Evolutionary conservation across 1,140 invertebrate genomes (phyloP), one percentile per base, ranked within the genome.

Genomic region (Apolygus lucorum): DNA sequence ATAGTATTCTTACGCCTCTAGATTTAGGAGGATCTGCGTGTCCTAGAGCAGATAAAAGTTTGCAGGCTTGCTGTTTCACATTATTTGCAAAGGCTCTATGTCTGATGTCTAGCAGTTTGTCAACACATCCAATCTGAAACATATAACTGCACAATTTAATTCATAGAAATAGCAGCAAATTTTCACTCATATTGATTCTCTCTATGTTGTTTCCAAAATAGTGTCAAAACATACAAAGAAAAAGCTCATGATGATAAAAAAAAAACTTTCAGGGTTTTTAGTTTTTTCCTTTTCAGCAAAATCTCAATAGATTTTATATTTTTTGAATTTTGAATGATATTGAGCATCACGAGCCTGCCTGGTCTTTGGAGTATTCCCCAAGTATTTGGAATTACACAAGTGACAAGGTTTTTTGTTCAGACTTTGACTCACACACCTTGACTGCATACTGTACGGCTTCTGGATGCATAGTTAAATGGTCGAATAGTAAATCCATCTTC

Each of bases 1-100:
- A 85, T 14, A 97, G 80, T 65, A 96, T 87, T 77, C 90, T 82
- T 27, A 95, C 88, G 2, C 94, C 93, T 68, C 82, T 80, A 2
- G 86, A 85, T 72, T 83, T 84, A 2, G 90, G 80, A 28, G 90
- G 87, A 70, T 86, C 82, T 8, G 83, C 79, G 76, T 92, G 85
- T 2, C 93, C 93, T 66, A 95, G 77, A 28, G 93, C 76, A 0
- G 89, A 84, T 66, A 95, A 80, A 0, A 85, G 85, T 83, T 89
- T 86, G 73, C 82, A 80, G 4, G 84, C 73, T 0, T 80, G 77
- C 63, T 74, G 74, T 75, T 79, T 74, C 74, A 79, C 73, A 71
- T 82, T 75, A 75, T 77, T 69, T 78, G 84, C 77, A 70, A 76
- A 79, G 17, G 73, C 75, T 67, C 74, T 77, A 27, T 74, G 71